Evolutionary conservation across 2,888 invertebrate species (phyloP).

Genomic region (Phymatocera aterrima): DNA sequence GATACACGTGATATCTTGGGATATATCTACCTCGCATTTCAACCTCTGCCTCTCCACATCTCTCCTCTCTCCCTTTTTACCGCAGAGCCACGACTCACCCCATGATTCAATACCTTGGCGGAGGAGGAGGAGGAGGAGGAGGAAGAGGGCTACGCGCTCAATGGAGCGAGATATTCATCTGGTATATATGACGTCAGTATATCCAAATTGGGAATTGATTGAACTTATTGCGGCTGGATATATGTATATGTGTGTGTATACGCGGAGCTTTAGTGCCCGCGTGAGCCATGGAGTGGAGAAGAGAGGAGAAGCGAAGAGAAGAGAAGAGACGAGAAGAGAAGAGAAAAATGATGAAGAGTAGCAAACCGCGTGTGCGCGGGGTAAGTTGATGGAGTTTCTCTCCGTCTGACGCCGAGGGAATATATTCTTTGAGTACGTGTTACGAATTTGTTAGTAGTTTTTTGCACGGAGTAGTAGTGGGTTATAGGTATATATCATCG

Average conservation of each 20-base stretch:
- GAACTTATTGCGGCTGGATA: constrained; percentile 51
- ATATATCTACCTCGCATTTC: constrained; percentile 34
- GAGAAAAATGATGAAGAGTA: constrained; percentile 26
- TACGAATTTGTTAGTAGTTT: background rate
- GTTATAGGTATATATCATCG: background rate
- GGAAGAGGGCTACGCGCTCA: constrained; percentile 51
- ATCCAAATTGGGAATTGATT: constrained; percentile 69
- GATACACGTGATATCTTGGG: constrained; percentile 41
- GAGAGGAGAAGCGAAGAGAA: too few species aligned
- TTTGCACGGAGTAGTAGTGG: background rate
- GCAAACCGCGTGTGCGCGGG: constrained; percentile 31
- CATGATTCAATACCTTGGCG: constrained; percentile 21
- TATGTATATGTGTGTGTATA: too few species aligned
- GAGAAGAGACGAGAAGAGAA: too few species aligned
- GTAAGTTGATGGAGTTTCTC: constrained; percentile 32
- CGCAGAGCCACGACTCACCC: background rate
- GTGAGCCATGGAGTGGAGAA: background rate
- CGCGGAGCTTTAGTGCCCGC: constrained; percentile 3
- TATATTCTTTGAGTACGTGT: constrained; percentile 10
- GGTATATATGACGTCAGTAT: constrained; percentile 61
- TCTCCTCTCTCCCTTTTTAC: background rate
- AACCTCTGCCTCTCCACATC: background rate
- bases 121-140: too few species aligned
- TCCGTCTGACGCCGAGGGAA: background rate
- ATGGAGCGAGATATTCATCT: constrained; percentile 64